Evolutionary conservation across 2,113 vertebrate species (phyloP).

Genomic region (Thamnaconus septentrionalis): DNA sequence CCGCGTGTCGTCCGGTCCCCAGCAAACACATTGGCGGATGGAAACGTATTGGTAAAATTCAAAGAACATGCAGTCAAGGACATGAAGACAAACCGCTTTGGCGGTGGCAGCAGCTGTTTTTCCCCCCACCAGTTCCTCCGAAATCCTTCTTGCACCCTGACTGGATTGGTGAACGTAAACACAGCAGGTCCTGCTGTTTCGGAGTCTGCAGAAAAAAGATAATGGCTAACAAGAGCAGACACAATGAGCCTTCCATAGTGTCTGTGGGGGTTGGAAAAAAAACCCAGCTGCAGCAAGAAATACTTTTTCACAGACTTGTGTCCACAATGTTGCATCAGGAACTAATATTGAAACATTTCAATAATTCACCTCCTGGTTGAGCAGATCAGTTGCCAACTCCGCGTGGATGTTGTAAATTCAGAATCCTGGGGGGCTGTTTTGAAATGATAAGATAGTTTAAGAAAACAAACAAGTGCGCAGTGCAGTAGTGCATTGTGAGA

Average conservation of each 20-base stretch:
- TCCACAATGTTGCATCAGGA: slow-evolving; percentile 35
- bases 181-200: neutral
- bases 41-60: too few species aligned
- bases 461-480: too few species aligned
- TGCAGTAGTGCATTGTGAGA: too few species aligned
- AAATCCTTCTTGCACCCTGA: slow-evolving; percentile 6
- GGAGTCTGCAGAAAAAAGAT: slow-evolving; percentile 15
- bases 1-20: neutral
- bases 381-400: neutral
- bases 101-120: neutral
- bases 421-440: too few species aligned
- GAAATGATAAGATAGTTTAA: too few species aligned
- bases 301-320: slow-evolving; percentile 5
- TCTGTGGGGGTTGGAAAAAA: neutral
- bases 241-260: slow-evolving; percentile 4
- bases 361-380: slow-evolving; percentile 8
- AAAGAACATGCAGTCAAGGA: too few species aligned
- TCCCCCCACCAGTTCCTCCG: slow-evolving; percentile 1
- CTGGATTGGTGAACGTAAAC: slow-evolving; percentile 15
- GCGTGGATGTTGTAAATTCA: neutral
- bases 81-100: neutral
- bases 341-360: slow-evolving; percentile 9
- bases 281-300: slow-evolving; percentile 4
- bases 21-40: too few species aligned
- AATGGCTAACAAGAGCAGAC: slow-evolving; percentile 23